Conservation (phyloP, 2,888 invertebrate species). For the Byasa hedistus region DNA sequence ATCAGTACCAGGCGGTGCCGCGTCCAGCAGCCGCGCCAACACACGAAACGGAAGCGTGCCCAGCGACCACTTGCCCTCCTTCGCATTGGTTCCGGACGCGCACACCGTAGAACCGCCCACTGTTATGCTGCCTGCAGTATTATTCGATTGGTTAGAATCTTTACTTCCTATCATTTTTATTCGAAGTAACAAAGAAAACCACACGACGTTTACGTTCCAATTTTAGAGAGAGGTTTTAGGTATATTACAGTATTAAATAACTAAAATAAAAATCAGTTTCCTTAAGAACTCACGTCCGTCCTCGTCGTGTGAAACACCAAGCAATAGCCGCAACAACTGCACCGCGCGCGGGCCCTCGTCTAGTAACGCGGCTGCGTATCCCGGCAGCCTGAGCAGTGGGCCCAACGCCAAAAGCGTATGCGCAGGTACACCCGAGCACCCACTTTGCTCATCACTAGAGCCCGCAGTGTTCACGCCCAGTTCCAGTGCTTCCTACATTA, state of each 20-base stretch:
- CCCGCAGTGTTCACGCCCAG: slow-evolving; percentile 47
- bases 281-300: slow-evolving; percentile 92
- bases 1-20: slow-evolving; percentile 87
- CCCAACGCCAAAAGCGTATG: slow-evolving; percentile 96
- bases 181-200: too few relatives aligned
- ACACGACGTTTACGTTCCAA: too few relatives aligned
- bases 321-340: slow-evolving; percentile 90
- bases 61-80: slow-evolving; percentile 51
- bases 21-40: slow-evolving; percentile 86
- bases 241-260: too few relatives aligned
- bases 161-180: too few relatives aligned
- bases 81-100: slow-evolving; percentile 34
- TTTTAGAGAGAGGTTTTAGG: too few relatives aligned
- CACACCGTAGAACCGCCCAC: slow-evolving; percentile 45
- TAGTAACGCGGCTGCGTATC: slow-evolving; percentile 93
- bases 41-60: slow-evolving; percentile 88
- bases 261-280: too few relatives aligned
- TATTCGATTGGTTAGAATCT: too few relatives aligned
- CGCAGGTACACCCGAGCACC: slow-evolving; percentile 84
- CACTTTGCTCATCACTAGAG: slow-evolving; percentile 52
- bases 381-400: slow-evolving; percentile 91
- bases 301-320: slow-evolving; percentile 95
- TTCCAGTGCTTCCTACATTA: slow-evolving; percentile 61
- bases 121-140: slow-evolving; percentile 57
- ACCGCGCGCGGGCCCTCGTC: slow-evolving; percentile 91